Percentiles rank a stretch among this genome's conserved stretches.
These are phyloP conservation scores for Kryphioiulus occultus DNA, from an alignment of 2,888 invertebrate species.

Conservation along the genomic window DNA sequence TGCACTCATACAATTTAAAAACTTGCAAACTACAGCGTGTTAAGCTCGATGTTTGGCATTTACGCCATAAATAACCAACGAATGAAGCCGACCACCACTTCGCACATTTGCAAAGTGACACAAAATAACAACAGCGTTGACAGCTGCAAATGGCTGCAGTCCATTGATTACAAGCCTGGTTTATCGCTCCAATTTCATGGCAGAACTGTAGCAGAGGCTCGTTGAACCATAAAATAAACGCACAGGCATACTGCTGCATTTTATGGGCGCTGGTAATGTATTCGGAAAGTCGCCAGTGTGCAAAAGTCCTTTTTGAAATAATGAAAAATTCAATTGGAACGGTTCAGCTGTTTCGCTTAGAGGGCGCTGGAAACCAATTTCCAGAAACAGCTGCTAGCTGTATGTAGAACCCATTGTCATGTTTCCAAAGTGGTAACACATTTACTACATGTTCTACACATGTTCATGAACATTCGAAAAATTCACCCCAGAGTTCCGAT, in stretches of 20 bases:
- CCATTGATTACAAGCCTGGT: background rate
- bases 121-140: background rate
- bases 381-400: background rate
- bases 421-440: no score
- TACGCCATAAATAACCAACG: no score
- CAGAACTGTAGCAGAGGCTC: background rate
- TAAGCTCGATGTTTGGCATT: no score
- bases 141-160: conserved; percentile 12
- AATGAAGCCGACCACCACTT: background rate
- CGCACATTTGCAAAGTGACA: background rate
- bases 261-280: background rate
- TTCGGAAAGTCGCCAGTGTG: background rate
- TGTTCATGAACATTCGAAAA: no score
- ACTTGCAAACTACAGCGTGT: no score
- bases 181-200: background rate
- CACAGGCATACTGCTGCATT: background rate
- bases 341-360: background rate
- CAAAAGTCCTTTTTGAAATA: background rate
- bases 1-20: no score
- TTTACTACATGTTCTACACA: no score
- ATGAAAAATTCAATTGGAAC: background rate
- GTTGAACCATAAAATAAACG: conserved; percentile 25
- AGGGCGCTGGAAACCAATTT: background rate
- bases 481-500: no score
- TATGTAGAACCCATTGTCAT: no score